Evolutionary conservation across 2,797 vertebrate genomes (phyloP).

Genomic region (Peromyscus aztecus): DNA sequence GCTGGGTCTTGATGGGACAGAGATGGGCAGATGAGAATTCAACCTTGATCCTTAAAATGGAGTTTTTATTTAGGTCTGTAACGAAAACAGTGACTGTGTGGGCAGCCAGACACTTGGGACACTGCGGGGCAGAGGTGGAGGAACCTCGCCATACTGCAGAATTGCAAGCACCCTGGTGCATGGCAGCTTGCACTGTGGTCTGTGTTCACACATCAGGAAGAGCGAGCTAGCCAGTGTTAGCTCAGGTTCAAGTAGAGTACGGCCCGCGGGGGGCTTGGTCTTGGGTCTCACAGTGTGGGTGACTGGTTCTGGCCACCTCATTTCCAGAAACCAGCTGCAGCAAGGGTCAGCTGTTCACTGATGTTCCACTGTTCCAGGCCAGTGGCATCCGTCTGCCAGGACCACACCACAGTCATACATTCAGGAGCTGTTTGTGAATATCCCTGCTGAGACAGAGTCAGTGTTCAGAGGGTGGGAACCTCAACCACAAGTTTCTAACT

Average conservation of each 20-base stretch:
- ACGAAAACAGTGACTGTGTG: not conserved
- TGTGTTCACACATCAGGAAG: not conserved
- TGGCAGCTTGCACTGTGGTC: not conserved
- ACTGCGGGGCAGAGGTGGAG: rapidly evolving
- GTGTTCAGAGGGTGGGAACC: slow-evolving; percentile 5
- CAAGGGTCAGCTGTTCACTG: not conserved
- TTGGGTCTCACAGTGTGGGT: not conserved
- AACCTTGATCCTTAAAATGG: not conserved
- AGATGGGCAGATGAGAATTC: not conserved
- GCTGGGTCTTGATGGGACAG: not conserved
- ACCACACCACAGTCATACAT: not conserved
- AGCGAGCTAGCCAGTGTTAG: not conserved
- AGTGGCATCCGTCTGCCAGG: not conserved
- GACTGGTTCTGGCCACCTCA: not conserved
- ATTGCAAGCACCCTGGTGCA: not conserved
- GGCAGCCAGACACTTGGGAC: not conserved
- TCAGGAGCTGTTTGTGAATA: slow-evolving; percentile 55
- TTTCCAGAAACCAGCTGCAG: not conserved
- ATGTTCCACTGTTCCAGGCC: not conserved
- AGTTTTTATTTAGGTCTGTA: not conserved
- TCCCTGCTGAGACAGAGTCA: not conserved
- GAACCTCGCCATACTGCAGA: not conserved
- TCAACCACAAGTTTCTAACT: not conserved
- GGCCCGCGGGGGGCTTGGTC: not conserved
- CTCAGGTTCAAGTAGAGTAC: not conserved